Conservation (phyloP, 1,140 invertebrate genomes). For the Drosophila pandora region DNA sequence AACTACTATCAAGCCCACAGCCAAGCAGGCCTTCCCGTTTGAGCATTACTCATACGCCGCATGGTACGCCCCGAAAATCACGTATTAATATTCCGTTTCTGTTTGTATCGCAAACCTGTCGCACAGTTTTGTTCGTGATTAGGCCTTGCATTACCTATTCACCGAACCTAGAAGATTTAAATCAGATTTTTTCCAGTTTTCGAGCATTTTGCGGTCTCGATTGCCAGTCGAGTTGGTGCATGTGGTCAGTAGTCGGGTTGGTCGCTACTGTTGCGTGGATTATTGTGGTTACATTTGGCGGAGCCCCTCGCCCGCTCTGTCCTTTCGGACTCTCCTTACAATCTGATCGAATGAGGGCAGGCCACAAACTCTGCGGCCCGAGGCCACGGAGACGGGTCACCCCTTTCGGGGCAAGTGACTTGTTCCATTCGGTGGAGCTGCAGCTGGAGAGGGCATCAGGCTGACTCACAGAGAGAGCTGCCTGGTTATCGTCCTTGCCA, state of each 20-base stretch:
- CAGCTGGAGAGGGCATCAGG: conserved; percentile 12
- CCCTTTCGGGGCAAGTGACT: not conserved
- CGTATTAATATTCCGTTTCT: too few relatives aligned
- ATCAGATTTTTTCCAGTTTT: conserved; percentile 10
- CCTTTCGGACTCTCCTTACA: conserved; percentile 6
- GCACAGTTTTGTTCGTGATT: not conserved
- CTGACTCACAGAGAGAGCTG: not conserved
- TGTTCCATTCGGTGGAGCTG: conserved; percentile 32
- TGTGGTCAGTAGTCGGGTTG: conserved; percentile 65
- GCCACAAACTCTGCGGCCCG: conserved; percentile 41
- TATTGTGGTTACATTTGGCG: conserved; percentile 50
- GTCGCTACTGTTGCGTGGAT: conserved; percentile 56
- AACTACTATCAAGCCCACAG: conserved; percentile 54
- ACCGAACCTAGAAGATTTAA: not conserved
- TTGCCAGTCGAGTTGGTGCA: conserved; percentile 20
- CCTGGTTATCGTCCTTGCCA: conserved; percentile 26
- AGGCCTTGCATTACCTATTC: too few relatives aligned
- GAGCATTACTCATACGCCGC: conserved; percentile 61
- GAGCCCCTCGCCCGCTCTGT: not conserved
- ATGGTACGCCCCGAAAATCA: conserved; percentile 11
- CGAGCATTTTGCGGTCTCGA: conserved; percentile 36
- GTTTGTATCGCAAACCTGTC: too few relatives aligned
- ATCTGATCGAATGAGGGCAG: conserved; percentile 43
- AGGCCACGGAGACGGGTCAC: not conserved
- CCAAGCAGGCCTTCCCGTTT: conserved; percentile 17